Conservation (phyloP, 2,797 vertebrate species). For the Pseudopleuronectes americanus region DNA sequence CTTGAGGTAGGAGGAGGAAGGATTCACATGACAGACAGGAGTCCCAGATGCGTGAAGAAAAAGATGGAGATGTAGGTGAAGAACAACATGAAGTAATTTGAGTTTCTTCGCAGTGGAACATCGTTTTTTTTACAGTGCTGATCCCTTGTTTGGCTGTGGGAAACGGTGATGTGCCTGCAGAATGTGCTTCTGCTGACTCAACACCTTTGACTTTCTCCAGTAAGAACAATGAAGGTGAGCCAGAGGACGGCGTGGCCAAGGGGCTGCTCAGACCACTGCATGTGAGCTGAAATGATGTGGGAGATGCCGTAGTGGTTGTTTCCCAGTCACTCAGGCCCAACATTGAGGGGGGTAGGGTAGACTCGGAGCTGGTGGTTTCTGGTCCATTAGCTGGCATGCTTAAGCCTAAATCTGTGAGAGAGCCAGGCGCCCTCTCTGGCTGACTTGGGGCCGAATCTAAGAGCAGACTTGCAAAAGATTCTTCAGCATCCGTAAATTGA, state of each 20-base stretch:
- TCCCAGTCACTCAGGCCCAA: slow-evolving; percentile 33
- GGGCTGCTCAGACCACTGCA: slow-evolving; percentile 7
- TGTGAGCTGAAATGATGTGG: slow-evolving; percentile 23
- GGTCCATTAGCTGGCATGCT: slow-evolving; percentile 1
- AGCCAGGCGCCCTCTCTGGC: neutral
- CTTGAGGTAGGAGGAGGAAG: slow-evolving; percentile 31
- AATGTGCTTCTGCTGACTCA: neutral
- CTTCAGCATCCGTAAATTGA: neutral
- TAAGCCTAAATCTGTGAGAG: neutral
- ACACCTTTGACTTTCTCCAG: neutral
- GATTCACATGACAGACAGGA: slow-evolving; percentile 35
- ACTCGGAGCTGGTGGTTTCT: slow-evolving; percentile 13
- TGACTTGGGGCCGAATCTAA: neutral
- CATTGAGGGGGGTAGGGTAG: slow-evolving; percentile 29
- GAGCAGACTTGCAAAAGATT: slow-evolving; percentile 7
- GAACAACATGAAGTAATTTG: slow-evolving; percentile 2
- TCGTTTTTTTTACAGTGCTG: neutral
- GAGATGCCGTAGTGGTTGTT: slow-evolving; percentile 18
- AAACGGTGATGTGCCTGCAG: neutral
- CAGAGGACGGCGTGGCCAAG: neutral
- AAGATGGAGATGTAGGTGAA: neutral
- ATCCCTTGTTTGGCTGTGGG: neutral
- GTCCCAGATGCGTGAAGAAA: slow-evolving; percentile 6
- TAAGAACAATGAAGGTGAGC: neutral
- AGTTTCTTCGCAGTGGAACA: slow-evolving; percentile 24